These are phyloP conservation scores for Anguilla japonica DNA, from an alignment of 2,113 vertebrate genomes.

Conservation along the genomic window DNA sequence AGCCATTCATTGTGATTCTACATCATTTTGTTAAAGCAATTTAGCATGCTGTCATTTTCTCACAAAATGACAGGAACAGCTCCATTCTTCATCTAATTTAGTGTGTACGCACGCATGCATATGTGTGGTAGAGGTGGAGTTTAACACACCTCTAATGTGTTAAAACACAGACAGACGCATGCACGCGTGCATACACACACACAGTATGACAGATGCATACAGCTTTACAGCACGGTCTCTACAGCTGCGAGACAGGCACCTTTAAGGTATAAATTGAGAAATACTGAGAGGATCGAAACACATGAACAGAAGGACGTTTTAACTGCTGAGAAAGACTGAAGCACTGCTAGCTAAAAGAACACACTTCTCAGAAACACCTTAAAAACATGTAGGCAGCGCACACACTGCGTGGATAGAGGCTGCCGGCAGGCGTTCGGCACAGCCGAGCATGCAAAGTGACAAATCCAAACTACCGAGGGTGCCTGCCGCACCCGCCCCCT, in stretches of 20 bases:
- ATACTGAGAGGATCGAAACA: background rate
- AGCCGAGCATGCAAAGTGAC: background rate
- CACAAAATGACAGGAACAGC: too few relatives aligned
- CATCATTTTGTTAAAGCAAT: too few relatives aligned
- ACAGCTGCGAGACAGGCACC: background rate
- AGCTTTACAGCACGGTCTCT: background rate
- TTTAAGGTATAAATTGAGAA: background rate
- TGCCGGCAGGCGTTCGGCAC: background rate
- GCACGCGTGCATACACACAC: slow-evolving; percentile 11
- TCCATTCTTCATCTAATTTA: too few relatives aligned
- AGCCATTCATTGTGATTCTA: background rate
- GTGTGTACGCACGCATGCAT: too few relatives aligned
- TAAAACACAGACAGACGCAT: background rate
- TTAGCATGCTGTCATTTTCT: too few relatives aligned
- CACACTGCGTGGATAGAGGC: background rate
- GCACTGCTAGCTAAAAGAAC: background rate
- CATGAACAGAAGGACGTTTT: background rate
- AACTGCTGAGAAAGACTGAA: background rate
- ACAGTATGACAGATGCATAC: slow-evolving; percentile 9
- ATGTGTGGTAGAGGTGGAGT: too few relatives aligned
- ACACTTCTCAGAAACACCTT: background rate
- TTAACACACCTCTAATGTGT: too few relatives aligned
- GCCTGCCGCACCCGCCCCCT: background rate
- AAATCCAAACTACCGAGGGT: background rate
- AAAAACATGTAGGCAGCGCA: background rate